Evolutionary conservation across 2,113 vertebrate species (phyloP).

Genomic region (Eonycteris spelaea): DNA sequence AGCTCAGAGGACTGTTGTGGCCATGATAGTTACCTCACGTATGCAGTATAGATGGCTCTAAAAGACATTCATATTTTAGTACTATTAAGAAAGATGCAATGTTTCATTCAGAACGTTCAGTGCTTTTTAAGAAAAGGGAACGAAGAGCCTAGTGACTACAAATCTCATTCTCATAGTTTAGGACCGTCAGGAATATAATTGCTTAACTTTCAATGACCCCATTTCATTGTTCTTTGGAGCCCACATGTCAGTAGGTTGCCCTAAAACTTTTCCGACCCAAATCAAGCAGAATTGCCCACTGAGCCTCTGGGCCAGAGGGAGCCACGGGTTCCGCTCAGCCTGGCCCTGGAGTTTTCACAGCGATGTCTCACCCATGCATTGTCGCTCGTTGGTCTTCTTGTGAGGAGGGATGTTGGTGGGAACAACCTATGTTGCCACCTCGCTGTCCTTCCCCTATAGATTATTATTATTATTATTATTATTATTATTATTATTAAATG

Average conservation of each 20-base stretch:
- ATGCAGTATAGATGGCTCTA: not conserved
- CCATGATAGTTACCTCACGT: not conserved
- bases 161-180: not conserved
- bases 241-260: not conserved
- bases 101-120: not conserved
- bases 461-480: too few relatives aligned
- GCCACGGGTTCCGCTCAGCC: too few relatives aligned
- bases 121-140: not conserved
- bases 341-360: too few relatives aligned
- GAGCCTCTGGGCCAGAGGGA: too few relatives aligned
- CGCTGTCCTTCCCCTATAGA: too few relatives aligned
- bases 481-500: too few relatives aligned
- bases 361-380: too few relatives aligned
- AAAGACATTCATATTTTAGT: not conserved
- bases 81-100: not conserved
- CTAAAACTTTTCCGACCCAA: not conserved
- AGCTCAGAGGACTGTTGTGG: not conserved
- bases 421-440: too few relatives aligned
- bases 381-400: too few relatives aligned
- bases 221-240: not conserved
- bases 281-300: too few relatives aligned
- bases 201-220: not conserved
- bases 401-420: too few relatives aligned
- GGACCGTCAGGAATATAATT: not conserved
- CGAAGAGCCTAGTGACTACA: not conserved